Conservation (phyloP, 2,113 vertebrate species). For the Corythornis cristatus region DNA sequence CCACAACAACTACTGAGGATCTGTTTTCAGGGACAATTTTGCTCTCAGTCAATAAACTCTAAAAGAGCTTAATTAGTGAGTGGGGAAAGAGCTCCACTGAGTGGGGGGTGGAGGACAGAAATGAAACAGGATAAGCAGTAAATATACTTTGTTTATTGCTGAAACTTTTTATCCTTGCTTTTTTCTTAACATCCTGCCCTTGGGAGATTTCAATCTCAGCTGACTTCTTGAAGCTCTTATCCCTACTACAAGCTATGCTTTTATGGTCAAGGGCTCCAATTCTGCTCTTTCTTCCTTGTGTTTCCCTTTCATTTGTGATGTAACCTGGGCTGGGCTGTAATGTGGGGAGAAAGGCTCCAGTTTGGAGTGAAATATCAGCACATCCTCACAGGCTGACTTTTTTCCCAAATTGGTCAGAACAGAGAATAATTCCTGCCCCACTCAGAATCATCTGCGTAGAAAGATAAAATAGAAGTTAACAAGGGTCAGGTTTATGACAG, state of each 20-base stretch:
- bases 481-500: constrained; percentile 66
- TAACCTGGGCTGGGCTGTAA: neutral
- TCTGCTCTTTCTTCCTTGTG: neutral
- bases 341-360: neutral
- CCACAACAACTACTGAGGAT: neutral
- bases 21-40: neutral
- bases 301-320: neutral
- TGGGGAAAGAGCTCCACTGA: neutral
- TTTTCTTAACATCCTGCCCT: neutral
- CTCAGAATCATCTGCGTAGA: constrained; percentile 38
- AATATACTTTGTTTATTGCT: neutral
- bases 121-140: neutral
- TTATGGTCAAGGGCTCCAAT: neutral
- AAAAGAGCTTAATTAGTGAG: neutral
- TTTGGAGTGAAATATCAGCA: neutral
- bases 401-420: neutral
- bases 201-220: neutral
- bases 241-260: neutral
- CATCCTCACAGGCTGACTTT: neutral
- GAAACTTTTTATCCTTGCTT: neutral
- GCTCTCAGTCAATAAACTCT: neutral
- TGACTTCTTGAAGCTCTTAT: neutral
- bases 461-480: constrained; percentile 69
- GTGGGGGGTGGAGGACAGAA: neutral
- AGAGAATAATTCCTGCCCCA: neutral